Base-by-base conservation (phyloP, 2,888 invertebrate species). In the Biston betularia region DNA sequence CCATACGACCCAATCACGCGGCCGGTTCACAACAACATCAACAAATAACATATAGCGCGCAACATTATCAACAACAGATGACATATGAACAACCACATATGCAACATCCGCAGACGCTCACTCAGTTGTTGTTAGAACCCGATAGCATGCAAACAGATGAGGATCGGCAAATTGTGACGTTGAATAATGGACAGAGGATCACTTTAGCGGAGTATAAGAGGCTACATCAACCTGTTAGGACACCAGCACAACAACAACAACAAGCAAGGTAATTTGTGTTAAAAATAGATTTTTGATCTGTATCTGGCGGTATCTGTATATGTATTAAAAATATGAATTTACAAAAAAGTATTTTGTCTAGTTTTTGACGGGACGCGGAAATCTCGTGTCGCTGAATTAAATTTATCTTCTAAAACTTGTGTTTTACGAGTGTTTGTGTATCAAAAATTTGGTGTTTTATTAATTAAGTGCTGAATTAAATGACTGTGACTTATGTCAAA, bases 161-260 rank as follows among this genome's bases (percentile, higher is more conserved):
- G 45, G 92, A 93, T 65, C 78, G 89, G 50, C 92, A 91, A 71
- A 77, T 93, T 63, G 80, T 94, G 34, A 88, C 92, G 0, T 73
- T 94, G 54, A 79, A 79, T 2, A 93, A 87, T 66, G 94, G 94
- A 6, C 93, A 93, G 72, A 84, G 89, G 65, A 89, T 94, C 42
- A 89, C 93, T 7, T 74, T 92, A n/a, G 92, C 90, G 0, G 94
- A 94, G 55, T 93, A 90, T 68, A 92, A 88, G 76, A 83, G 89
- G 63, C 80, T 91, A 73, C 92, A 90, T 46, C 87, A 87, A 57
- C 81, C 86, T 6, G 78, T 82, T 38, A 82, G 89, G n/a, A 86
- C 87, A 10, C 77, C 85, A 49, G 74, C 83, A 35, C 89, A 88
- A 60, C 94, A 90, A 35, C 58, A 84, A 70, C 84, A 83, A 65